Evolutionary conservation across 2,888 invertebrate species (phyloP).

Genomic region (Machimus rusticus): DNA sequence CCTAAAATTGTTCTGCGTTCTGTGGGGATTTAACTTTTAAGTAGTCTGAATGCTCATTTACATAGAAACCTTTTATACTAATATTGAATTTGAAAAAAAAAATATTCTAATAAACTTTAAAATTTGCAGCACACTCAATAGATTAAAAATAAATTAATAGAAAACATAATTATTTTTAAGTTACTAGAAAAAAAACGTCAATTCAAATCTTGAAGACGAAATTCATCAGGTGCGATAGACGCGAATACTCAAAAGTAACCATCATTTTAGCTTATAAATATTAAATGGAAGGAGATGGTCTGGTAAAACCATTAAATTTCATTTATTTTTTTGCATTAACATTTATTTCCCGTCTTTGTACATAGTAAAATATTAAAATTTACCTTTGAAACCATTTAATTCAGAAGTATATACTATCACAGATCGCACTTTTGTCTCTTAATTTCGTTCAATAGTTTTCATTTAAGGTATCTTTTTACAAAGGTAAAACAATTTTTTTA

Average conservation of each 20-base stretch:
- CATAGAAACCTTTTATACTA: too few relatives aligned
- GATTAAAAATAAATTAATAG: not conserved
- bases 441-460: conserved; percentile 12
- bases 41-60: too few relatives aligned
- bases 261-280: not conserved
- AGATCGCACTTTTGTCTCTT: conserved; percentile 27
- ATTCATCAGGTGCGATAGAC: not conserved
- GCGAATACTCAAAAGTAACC: not conserved
- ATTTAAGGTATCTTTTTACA: not conserved
- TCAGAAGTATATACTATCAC: not conserved
- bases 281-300: conserved; percentile 42
- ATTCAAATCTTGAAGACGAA: not conserved
- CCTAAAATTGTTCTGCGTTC: too few relatives aligned
- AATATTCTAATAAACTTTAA: not conserved
- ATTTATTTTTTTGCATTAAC: conserved; percentile 24
- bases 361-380: not conserved
- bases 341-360: not conserved
- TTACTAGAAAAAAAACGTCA: not conserved
- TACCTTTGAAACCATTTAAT: not conserved
- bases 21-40: too few relatives aligned
- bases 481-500: conserved; percentile 33
- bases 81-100: not conserved
- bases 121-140: not conserved
- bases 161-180: not conserved
- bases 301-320: conserved; percentile 45